Percentiles rank a stretch among this genome's conserved stretches.
These are phyloP conservation scores for Rhinatrema bivittatum DNA, from an alignment of 2,797 vertebrate genomes.

Conservation along the genomic window DNA sequence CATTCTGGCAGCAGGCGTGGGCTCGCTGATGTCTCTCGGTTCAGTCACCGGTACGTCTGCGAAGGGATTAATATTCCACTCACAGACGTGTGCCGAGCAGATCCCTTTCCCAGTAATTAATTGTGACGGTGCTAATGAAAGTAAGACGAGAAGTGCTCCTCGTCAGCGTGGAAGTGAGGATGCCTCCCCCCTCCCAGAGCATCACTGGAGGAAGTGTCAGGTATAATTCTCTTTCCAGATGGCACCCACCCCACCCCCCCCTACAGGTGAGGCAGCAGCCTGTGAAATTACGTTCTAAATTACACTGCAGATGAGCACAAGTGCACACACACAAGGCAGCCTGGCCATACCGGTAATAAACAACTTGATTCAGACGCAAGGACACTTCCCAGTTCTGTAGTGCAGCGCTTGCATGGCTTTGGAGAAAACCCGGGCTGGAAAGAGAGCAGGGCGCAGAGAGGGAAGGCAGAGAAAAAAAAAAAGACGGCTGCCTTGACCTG, in stretches of 20 bases:
- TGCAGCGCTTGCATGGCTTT: too few relatives aligned
- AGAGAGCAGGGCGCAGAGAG: conserved; percentile 2
- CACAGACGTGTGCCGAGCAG: conserved; percentile 17
- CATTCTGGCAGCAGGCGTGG: background rate
- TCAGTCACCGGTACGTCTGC: background rate
- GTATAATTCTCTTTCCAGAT: conserved; percentile 62
- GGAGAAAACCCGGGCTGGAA: too few relatives aligned
- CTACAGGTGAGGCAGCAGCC: conserved; percentile 79
- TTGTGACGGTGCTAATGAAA: conserved; percentile 35
- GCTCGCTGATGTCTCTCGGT: background rate
- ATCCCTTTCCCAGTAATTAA: conserved; percentile 41
- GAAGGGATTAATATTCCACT: conserved; percentile 23
- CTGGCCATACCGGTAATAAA: conserved; percentile 48
- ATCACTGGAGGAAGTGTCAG: conserved; percentile 41
- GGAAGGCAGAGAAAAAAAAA: conserved; percentile 25
- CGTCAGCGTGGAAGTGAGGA: conserved; percentile 16
- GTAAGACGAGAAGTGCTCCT: background rate
- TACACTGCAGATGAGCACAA: conserved; percentile 55
- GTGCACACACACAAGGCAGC: conserved; percentile 32
- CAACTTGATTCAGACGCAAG: conserved; percentile 35
- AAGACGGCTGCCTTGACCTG: conserved; percentile 1
- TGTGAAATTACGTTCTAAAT: conserved; percentile 91
- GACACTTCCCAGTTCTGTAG: conserved; percentile 27
- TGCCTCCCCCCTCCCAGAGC: conserved; percentile 33
- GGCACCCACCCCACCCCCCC: too few relatives aligned